A percentile compares a stretch with the other conserved stretches of the same genome.
phyloP scores from a whole-genome alignment of 1,140 invertebrate species.

The Archivesica marissinica region DNA sequence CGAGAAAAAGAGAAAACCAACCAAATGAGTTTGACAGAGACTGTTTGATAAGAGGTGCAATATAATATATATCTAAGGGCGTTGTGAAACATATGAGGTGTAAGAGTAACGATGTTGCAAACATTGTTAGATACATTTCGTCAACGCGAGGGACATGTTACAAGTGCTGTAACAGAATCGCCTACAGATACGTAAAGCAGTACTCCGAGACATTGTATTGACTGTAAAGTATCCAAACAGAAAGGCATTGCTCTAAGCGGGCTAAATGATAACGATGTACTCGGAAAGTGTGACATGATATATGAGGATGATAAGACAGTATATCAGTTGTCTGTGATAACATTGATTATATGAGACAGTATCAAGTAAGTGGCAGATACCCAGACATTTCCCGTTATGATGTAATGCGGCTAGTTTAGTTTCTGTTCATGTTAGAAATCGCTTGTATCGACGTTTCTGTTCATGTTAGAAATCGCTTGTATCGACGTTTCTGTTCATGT shows the following conservation, averaged over 20 bases:
- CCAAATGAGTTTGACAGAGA: constrained; percentile 22
- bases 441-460: constrained; percentile 16
- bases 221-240: too few relatives aligned
- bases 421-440: background rate
- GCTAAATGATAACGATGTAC: too few relatives aligned
- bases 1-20: constrained; percentile 37
- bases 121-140: too few relatives aligned
- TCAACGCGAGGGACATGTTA: too few relatives aligned
- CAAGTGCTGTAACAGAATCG: too few relatives aligned
- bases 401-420: background rate
- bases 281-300: background rate
- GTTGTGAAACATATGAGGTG: too few relatives aligned
- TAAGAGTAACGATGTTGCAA: too few relatives aligned
- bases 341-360: background rate
- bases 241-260: too few relatives aligned
- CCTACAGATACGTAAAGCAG: too few relatives aligned
- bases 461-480: background rate
- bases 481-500: background rate
- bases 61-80: too few relatives aligned
- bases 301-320: background rate
- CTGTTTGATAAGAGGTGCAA: constrained; percentile 29
- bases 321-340: constrained; percentile 13
- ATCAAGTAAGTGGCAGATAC: constrained; percentile 11
- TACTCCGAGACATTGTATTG: too few relatives aligned
- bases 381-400: background rate